Percentiles rank a stretch among this genome's conserved stretches.
Evolutionary conservation across 2,888 invertebrate genomes (phyloP).

Genomic region (Nebria brevicollis): DNA sequence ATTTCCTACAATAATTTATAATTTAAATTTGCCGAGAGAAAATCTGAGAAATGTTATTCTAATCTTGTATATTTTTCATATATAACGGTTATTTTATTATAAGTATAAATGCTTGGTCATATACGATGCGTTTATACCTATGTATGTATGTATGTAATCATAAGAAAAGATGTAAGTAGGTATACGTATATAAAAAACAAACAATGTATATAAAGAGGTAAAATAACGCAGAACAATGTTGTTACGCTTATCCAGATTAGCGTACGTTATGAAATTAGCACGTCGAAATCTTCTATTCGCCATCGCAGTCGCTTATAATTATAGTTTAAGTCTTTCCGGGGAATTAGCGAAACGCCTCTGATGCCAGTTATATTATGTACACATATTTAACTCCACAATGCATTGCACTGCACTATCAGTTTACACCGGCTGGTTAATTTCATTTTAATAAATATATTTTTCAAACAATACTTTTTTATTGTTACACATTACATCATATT

Average conservation of each 20-base stretch:
- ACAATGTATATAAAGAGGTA: neutral
- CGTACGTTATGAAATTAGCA: neutral
- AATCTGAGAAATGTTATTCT: neutral
- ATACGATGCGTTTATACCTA: neutral
- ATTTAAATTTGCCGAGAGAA: neutral
- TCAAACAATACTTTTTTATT: too few species aligned
- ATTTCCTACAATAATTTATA: too few species aligned
- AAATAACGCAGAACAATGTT: neutral
- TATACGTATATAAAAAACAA: neutral
- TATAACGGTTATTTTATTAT: neutral
- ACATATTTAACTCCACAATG: neutral
- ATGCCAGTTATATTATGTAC: neutral
- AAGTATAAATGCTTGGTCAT: neutral
- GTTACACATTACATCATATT: too few species aligned
- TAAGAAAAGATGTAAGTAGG: neutral
- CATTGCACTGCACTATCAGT: neutral
- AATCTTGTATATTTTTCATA: neutral
- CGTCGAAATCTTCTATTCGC: neutral
- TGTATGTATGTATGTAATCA: neutral
- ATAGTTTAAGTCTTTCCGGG: constrained; percentile 1
- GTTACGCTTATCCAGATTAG: constrained; percentile 1
- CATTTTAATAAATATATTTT: too few species aligned
- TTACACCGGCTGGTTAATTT: too few species aligned
- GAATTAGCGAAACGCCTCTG: neutral
- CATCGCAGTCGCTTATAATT: neutral